These are phyloP conservation scores for Thamnaconus septentrionalis DNA, from an alignment of 2,113 vertebrate species.

Conservation along the genomic window DNA sequence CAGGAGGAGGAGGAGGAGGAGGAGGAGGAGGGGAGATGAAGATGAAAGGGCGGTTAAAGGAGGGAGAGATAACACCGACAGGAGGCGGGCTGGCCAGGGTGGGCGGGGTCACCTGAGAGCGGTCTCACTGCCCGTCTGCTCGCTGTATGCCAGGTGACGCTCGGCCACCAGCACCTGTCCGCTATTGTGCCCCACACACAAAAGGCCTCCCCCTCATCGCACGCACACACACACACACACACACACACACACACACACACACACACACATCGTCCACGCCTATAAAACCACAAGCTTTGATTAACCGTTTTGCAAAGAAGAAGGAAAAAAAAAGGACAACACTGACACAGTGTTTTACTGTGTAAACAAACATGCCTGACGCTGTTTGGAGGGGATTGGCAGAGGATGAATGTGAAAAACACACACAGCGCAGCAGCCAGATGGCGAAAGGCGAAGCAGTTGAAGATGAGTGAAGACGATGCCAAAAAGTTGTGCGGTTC, in stretches of 20 bases:
- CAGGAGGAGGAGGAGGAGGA: no score
- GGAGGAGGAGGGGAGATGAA: slow-evolving; percentile 3
- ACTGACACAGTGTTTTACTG: neutral
- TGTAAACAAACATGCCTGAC: slow-evolving; percentile 1
- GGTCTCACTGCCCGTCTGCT: slow-evolving; percentile 34
- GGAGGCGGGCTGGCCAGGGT: neutral
- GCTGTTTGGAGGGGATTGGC: neutral
- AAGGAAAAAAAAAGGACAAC: neutral
- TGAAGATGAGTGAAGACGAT: no score
- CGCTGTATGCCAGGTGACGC: slow-evolving; percentile 62
- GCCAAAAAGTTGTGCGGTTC: no score
- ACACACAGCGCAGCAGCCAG: neutral
- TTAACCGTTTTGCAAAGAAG: slow-evolving; percentile 34
- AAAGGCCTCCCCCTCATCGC: slow-evolving; percentile 29
- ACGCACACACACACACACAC: slow-evolving; percentile 12
- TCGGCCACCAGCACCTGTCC: slow-evolving; percentile 54
- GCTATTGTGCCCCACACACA: slow-evolving; percentile 53
- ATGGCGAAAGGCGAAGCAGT: neutral
- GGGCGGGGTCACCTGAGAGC: slow-evolving; percentile 17
- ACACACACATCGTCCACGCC: neutral
- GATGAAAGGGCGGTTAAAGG: slow-evolving; percentile 32
- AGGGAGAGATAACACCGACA: slow-evolving; percentile 21
- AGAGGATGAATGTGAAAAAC: neutral
- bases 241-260: slow-evolving; percentile 10
- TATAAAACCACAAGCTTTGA: slow-evolving; percentile 47